Evolutionary conservation across 2,888 invertebrate genomes (phyloP).

Genomic region (Allophyes oxyacanthae): DNA sequence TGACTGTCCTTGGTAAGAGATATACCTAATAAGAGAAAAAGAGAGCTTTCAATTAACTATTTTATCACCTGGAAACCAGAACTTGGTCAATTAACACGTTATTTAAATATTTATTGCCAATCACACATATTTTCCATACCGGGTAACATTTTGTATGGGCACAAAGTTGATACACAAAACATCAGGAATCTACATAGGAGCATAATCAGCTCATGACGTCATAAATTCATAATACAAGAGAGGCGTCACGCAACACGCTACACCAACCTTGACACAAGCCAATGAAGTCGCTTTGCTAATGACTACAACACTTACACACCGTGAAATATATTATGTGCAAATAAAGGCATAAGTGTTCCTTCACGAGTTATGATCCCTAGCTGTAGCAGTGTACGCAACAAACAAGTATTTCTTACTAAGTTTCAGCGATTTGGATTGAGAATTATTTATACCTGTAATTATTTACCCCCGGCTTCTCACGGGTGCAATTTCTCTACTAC

Average conservation of each 20-base stretch:
- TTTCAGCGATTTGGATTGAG: not conserved
- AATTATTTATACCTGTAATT: no score
- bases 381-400: constrained; percentile 5
- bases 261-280: constrained; percentile 52
- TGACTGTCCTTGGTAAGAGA: no score
- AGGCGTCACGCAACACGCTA: constrained; percentile 37
- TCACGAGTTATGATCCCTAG: constrained; percentile 19
- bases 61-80: no score
- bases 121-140: no score
- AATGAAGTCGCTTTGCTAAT: constrained; percentile 51
- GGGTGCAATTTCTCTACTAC: no score
- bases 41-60: no score
- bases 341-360: constrained; percentile 18
- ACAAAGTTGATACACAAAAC: constrained; percentile 32
- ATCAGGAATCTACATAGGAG: constrained; percentile 35
- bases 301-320: constrained; percentile 41
- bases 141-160: constrained; percentile 9
- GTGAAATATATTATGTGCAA: constrained; percentile 35
- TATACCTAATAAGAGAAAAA: no score
- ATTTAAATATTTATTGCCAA: not conserved
- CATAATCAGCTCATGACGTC: constrained; percentile 54
- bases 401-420: no score
- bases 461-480: no score
- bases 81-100: not conserved
- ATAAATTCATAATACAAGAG: constrained; percentile 13